Percentiles rank a stretch among this genome's conserved stretches.
These are phyloP conservation scores for Hanleya hanleyi DNA, from an alignment of 2,888 invertebrate species.

Conservation along the genomic window DNA sequence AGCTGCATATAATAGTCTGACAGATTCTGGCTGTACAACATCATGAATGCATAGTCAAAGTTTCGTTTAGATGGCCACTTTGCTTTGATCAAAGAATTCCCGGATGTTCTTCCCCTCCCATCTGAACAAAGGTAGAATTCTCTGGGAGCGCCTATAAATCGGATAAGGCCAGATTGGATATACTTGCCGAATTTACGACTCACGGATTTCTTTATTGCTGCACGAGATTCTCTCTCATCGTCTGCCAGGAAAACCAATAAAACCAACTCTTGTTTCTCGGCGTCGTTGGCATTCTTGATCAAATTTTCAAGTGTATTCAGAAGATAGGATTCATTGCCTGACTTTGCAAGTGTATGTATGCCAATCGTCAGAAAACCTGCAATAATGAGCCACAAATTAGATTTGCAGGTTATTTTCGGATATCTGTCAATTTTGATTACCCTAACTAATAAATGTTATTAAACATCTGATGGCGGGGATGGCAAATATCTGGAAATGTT, in stretches of 20 bases:
- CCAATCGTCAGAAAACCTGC: slow-evolving; percentile 72
- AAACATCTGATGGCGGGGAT: too few species aligned
- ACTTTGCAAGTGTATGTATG: slow-evolving; percentile 71
- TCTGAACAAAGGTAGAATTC: slow-evolving; percentile 47
- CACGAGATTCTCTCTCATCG: slow-evolving; percentile 15
- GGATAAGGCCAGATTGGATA: slow-evolving; percentile 59
- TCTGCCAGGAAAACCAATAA: slow-evolving; percentile 73
- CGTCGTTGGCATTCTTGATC: slow-evolving; percentile 59
- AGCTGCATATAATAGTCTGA: slow-evolving; percentile 71
- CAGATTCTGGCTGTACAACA: slow-evolving; percentile 63
- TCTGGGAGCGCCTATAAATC: slow-evolving; percentile 62
- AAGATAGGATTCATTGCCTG: slow-evolving; percentile 67
- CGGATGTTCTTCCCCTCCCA: slow-evolving; percentile 52
- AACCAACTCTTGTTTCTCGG: slow-evolving; percentile 59
- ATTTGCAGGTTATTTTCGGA: too few species aligned
- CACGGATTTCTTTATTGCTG: slow-evolving; percentile 36
- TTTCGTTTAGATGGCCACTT: slow-evolving; percentile 74
- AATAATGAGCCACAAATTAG: too few species aligned
- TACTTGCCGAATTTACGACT: slow-evolving; percentile 33
- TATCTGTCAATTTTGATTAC: too few species aligned
- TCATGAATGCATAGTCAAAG: slow-evolving; percentile 72
- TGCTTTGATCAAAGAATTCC: slow-evolving; percentile 64
- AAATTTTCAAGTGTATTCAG: slow-evolving; percentile 69
- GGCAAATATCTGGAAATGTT: too few species aligned
- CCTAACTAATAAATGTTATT: too few species aligned